Evolutionary conservation across 1,140 invertebrate genomes (phyloP), one percentile per base, ranked within the genome.

Genomic region (Zaprionus africanus): DNA sequence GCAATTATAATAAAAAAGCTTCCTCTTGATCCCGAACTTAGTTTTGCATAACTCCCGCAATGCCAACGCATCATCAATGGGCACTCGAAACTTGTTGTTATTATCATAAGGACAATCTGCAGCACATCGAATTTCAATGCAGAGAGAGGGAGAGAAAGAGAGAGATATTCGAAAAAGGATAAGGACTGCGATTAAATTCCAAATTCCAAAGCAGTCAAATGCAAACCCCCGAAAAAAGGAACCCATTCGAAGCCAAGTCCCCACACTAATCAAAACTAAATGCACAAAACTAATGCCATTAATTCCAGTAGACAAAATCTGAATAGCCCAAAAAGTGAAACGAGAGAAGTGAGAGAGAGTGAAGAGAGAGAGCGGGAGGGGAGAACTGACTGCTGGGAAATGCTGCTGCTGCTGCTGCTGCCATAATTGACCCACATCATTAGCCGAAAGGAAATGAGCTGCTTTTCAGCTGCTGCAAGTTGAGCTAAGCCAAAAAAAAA

Each of bases 271-370:
- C 83, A 87, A 87, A 87, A 84, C 84, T 84, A 88, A 88, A 88
- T 90, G 85, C 85, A 88, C 81, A 88, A 88, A 88, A 88, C 85
- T 88, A 88, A 88, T 90, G 81, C 84, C 85, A 88, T 88, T 90
- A 88, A 88, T 88, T 88, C 84, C 84, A 90, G 85, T 84, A 88
- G 85, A 90, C 85, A 90, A 81, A 84, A 88, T 88, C 84, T 73
- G 78, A 90, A 88, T 88, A 53, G 69, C 58, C 63, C 69, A 58
- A 77, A 46, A 72, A 66, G 38, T 62, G 46, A 74, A 68, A 46
- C 49, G 56, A 75, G 43, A 28, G 60, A 34, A 34, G 9, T 34
- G 13, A 59, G 22, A 19, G 22, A 62, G 41, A 53, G 46, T 19
- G n/a, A 54, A 1, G 6, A 43, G 26, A 13, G 24, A 54, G 43